A percentile compares a stretch with the other conserved stretches of the same genome.
These are phyloP conservation scores for Ichneumoninae sp. DNA, from an alignment of 2,888 invertebrate species.

Conservation along the genomic window DNA sequence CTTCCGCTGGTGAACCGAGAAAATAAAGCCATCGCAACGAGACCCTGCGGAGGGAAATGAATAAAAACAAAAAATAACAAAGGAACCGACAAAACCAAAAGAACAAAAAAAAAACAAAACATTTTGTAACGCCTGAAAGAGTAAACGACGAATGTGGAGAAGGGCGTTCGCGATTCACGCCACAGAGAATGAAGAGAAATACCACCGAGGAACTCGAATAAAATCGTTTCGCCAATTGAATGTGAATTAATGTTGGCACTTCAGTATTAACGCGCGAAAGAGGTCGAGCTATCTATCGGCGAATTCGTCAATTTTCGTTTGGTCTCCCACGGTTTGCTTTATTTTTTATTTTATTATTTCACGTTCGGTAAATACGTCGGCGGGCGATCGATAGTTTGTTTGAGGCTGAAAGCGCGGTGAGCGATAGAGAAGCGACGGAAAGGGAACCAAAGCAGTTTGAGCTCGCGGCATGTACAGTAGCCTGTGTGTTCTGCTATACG, in stretches of 20 bases:
- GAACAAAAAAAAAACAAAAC: too few relatives aligned
- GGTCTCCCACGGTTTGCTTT: neutral
- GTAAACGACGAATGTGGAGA: neutral
- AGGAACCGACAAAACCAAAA: neutral
- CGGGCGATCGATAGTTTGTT: constrained; percentile 15
- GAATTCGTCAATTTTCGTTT: neutral
- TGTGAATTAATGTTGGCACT: neutral
- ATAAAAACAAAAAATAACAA: constrained; percentile 23
- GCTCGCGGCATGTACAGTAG: constrained; percentile 14
- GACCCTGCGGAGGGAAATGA: neutral
- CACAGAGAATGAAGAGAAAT: neutral
- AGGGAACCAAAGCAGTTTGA: constrained; percentile 18
- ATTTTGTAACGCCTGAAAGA: neutral
- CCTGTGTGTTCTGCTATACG: constrained; percentile 14
- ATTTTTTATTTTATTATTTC: neutral
- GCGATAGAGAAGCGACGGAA: constrained; percentile 6
- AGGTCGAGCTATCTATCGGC: neutral
- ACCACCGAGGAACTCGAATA: neutral
- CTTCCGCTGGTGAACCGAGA: constrained; percentile 26
- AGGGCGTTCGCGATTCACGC: neutral
- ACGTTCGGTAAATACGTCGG: constrained; percentile 13
- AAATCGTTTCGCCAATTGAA: constrained; percentile 10
- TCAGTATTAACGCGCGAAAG: neutral
- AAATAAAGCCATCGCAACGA: constrained; percentile 22
- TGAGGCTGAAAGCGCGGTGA: constrained; percentile 14